Conservation (phyloP, 2,888 invertebrate genomes). For the Athrips mouffetella region DNA sequence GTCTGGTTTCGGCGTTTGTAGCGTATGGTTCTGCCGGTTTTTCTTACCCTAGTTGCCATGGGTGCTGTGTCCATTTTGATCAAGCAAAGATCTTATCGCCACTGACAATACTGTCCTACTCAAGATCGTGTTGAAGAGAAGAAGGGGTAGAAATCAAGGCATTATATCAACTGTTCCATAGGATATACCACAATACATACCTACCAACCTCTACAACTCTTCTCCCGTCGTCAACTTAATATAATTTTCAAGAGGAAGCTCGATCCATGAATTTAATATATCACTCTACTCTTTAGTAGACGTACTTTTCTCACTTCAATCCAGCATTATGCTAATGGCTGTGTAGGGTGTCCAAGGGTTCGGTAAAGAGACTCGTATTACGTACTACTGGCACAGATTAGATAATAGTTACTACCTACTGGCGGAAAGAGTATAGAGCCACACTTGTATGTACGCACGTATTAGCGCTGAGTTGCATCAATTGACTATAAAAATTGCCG, state of each 20-base stretch:
- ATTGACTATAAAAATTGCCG: too few species aligned
- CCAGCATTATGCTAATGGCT: slow-evolving; percentile 24
- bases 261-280: slow-evolving; percentile 16
- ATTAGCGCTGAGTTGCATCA: too few species aligned
- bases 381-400: too few species aligned
- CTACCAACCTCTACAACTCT: neutral
- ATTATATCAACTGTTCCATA: neutral
- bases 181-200: neutral
- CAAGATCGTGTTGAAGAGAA: neutral
- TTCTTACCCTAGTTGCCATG: too few species aligned
- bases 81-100: too few species aligned
- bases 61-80: too few species aligned
- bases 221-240: slow-evolving; percentile 3
- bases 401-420: too few species aligned
- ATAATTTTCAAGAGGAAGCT: neutral
- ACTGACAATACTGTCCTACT: too few species aligned
- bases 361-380: slow-evolving; percentile 22
- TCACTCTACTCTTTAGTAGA: slow-evolving; percentile 11
- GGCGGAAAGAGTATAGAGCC: too few species aligned
- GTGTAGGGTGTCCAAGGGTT: slow-evolving; percentile 11
- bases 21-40: too few species aligned
- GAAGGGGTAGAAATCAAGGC: neutral
- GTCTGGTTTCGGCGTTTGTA: too few species aligned
- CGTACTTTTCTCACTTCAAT: neutral
- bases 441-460: too few species aligned